Conservation (phyloP, 1,140 invertebrate species). For the Luehdorfia chinensis region DNA sequence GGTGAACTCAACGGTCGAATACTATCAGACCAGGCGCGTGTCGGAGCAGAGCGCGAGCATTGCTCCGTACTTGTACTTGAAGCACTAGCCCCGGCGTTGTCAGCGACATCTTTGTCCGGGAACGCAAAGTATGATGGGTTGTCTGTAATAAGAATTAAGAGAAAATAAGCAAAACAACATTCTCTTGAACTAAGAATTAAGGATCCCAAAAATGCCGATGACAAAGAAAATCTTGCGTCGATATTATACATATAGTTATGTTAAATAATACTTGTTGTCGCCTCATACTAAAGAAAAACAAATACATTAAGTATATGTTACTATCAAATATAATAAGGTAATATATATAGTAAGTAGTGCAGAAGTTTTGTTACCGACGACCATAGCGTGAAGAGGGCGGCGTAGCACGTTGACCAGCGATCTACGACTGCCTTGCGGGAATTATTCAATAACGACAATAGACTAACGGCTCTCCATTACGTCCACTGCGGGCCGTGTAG, state of each 20-base stretch:
- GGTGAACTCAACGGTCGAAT: constrained; percentile 51
- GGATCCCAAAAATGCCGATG: no score
- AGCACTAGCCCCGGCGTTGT: constrained; percentile 32
- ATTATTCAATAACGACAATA: constrained; percentile 75
- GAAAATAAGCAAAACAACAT: not conserved
- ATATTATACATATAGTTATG: no score
- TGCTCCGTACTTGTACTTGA: constrained; percentile 38
- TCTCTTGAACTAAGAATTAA: no score
- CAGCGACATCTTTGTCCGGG: constrained; percentile 63
- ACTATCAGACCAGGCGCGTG: constrained; percentile 52
- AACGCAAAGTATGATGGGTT: constrained; percentile 79
- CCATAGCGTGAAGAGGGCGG: constrained; percentile 34
- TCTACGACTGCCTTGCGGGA: constrained; percentile 49
- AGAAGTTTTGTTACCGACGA: constrained; percentile 41
- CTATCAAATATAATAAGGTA: no score
- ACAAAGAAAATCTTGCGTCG: no score
- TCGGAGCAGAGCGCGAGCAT: constrained; percentile 58
- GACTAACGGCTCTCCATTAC: constrained; percentile 68
- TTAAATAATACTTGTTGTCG: constrained; percentile 14
- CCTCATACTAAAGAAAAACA: no score
- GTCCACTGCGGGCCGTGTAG: constrained; percentile 49
- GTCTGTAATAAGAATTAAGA: constrained; percentile 62
- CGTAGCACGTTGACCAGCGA: constrained; percentile 36
- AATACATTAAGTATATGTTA: no score
- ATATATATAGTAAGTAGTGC: no score